Base-by-base conservation (phyloP, 1,140 invertebrate genomes). In the Nephotettix cincticeps region DNA sequence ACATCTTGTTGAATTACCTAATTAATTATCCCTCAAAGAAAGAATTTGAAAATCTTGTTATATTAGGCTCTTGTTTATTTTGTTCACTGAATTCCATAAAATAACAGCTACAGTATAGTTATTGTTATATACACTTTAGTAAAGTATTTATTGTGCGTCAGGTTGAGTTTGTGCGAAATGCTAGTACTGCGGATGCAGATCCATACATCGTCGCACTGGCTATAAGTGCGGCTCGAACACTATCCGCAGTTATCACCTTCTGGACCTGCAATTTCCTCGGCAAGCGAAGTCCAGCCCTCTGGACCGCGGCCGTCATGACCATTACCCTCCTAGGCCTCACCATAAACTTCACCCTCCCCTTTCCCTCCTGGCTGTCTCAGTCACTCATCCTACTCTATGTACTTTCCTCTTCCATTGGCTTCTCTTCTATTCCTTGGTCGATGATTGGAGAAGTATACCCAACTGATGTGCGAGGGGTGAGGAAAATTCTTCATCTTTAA, bases 371-470 rank as follows among this genome's bases (percentile, higher is more conserved):
- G 68, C 63, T 86, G 0, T 85, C 88, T 0, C 80, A 85, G 0
- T 67, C 84, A 11, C 81, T 83, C 1, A 78, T 89, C n/a, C 71
- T 89, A 0, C 75, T 82, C 45, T 89, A 87, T 71, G 88, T 89
- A 66, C 82, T 89, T 28, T 81, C 84, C 9, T 87, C 85, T 68
- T 88, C 88, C 0, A 40, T 89, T 1, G 88, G 88, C 0, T 88
- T 89, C 47, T 80, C 88, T 19, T 85, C 86, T 0, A 67, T 90
- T 4, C 91, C 92, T 0, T 92, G 91, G 81, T 87, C 92, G 1
- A 86, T 93, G 83, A 84, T 91, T 69, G 90, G 91, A 0, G 92
- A 93, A 79, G 81, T 92, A 0, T 91, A 89, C 71, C 90, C 91
- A 0, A 76, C 84, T 32, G 86, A 86, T 68, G 84, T 89, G 1